Base-by-base conservation (phyloP, 2,113 vertebrate genomes). In the Callaeas wilsoni region DNA sequence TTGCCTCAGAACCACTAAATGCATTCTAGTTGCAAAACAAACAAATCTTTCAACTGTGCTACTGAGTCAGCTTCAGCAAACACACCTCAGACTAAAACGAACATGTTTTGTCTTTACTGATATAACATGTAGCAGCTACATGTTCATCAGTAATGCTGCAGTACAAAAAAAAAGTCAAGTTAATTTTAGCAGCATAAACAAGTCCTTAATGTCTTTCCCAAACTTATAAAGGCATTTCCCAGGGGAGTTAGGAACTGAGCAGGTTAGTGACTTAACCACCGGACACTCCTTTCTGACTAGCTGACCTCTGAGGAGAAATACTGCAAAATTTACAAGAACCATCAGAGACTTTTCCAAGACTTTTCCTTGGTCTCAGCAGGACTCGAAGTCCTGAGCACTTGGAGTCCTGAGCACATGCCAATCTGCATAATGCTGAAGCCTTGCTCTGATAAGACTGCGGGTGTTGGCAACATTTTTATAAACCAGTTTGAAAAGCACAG, bases 181-280 rank as follows among this genome's bases (percentile, higher is more conserved):
- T 94, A 80, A 92, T 88, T 95, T 96, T 93, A 95, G 79, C 55
- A 92, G 47, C 1, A 3, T 86, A 90, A 94, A 93, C 86, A 95
- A 97, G 60, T 42, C 64, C 44, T 91, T 82, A 85, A 78, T 89
- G 13, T 30, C 26, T 85, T 94, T 95, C 70, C 53, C 91, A 94
- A 93, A 71, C 26, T 76, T 68, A 63, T 4, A n/a, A 87, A 78
- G 23, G 21, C 64, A 82, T 5, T 87, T 91, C 74, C 37, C 30
- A 33, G 8, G 41, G 26, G 46, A 83, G 10, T 37, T 64, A 42
- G 33, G 35, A 89, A 47, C 74, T 59, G 71, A 81, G n/a, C 67
- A 93, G 87, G 87, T 94, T 95, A 65, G 22, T 62, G 57, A 82
- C 78, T 67, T 73, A 74, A 62, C 20, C n/a, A 79, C 30, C 0